Base-by-base conservation (phyloP, 2,888 invertebrate species). In the Octodonta nipae region DNA sequence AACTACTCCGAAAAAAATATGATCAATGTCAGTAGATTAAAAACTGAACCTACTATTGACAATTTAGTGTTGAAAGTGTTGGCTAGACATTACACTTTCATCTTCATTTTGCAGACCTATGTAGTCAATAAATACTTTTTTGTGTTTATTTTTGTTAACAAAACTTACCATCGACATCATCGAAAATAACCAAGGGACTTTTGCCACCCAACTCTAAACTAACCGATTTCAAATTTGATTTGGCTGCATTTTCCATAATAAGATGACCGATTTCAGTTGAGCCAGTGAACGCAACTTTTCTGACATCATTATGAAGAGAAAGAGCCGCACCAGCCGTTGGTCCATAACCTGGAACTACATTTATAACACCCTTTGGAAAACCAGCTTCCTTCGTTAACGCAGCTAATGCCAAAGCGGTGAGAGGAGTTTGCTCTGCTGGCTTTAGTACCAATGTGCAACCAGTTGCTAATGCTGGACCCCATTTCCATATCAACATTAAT, bases 181-280 rank as follows among this genome's bases (percentile, higher is more conserved):
- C 75, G 52, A 84, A 85, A 8, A 91, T 68, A 10, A 91, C 81
- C 11, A 87, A 63, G 1, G 91, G 88, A 55, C 84, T 85, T 59
- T 91, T 91, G 37, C 91, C 91, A 24, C 91, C 91, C 22, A 91
- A 65, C 56, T 91, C 91, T 34, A 92, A 62, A 3, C 81, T 78
- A 0, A 88, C 76, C 33, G 80, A 69, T 56, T 91, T 92, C 31
- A 89, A 63, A 54, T 87, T 88, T 1, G 75, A 74, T 25, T 71
- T 68, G 7, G 83, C 78, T 2, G 87, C 78, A 13, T 78, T 77
- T 48, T 73, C 61, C 59, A 70, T 61, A 27, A 65, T 73, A 52
- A 63, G 63, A 29, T 64, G 63, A 4, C 73, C 73, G 20, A 73
- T 73, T 46, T 71, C 73, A 15, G 79, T 78, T 1, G 82, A 83